These are phyloP conservation scores for Hybos culiciformis DNA, from an alignment of 2,888 invertebrate species.

Conservation along the genomic window DNA sequence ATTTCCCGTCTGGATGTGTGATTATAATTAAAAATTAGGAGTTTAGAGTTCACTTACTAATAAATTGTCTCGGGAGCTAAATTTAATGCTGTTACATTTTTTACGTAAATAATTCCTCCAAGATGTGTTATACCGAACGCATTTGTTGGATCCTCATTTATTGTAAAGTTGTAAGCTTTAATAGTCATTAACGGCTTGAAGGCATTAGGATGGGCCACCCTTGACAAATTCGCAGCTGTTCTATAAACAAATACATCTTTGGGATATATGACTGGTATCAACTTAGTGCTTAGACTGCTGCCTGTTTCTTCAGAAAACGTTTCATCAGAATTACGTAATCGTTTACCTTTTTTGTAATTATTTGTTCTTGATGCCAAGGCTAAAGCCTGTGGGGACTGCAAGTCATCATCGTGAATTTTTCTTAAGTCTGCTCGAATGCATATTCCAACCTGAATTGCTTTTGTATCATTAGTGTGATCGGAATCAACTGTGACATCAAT, in stretches of 20 bases:
- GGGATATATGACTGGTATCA: constrained; percentile 22
- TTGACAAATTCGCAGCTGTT: constrained; percentile 35
- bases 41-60: constrained; percentile 22
- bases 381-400: constrained; percentile 24
- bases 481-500: constrained; percentile 38
- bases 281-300: constrained; percentile 11
- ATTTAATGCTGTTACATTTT: constrained; percentile 35
- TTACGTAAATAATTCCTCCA: constrained; percentile 45
- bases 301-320: constrained; percentile 14
- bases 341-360: constrained; percentile 13
- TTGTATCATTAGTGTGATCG: constrained; percentile 10
- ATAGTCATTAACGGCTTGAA: constrained; percentile 23
- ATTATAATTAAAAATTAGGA: neutral
- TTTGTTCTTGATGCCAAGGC: constrained; percentile 21
- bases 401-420: constrained; percentile 26
- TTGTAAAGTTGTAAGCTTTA: constrained; percentile 21
- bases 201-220: constrained; percentile 36
- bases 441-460: constrained; percentile 27
- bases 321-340: constrained; percentile 21
- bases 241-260: constrained; percentile 32
- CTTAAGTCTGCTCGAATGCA: constrained; percentile 32
- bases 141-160: constrained; percentile 28
- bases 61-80: constrained; percentile 34
- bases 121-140: constrained; percentile 41
- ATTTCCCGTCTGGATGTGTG: neutral